Base-by-base conservation (phyloP, 1,140 invertebrate species). In the Drosophila nasuta region DNA sequence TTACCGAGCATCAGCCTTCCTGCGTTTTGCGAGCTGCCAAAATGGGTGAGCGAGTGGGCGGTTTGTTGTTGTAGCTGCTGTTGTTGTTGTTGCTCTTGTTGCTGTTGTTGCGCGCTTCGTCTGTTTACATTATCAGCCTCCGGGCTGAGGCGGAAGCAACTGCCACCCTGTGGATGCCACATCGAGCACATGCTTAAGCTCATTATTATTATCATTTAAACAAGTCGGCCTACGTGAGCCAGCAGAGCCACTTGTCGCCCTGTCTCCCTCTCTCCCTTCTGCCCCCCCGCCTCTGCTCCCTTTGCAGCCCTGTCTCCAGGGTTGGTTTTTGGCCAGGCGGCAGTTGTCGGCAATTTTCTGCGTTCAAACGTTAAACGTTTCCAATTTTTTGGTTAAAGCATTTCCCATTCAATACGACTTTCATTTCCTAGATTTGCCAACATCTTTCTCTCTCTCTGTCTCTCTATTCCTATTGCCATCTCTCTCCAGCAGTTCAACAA, bases 181-280 rank as follows among this genome's bases (percentile, higher is more conserved):
- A 57, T 41, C 46, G 79, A 76, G 79, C 86, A 90, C 76, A 90
- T 90, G 86, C 86, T 91, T 90, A 90, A 86, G 86, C 86, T 90
- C 86, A 90, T 90, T 90, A 90, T 90, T 90, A 80, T 90, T 90
- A 80, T 80, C 86, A 81, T 90, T 90, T 90, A 90, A 90, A 86
- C 76, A 90, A 91, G 86, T 90, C 76, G 63, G 72, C 51, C 73
- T 88, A 82, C 83, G 82, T 87, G 82, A 51, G 76, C 71, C 71
- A 41, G 33, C 41, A n/a, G 38, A 74, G 59, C 63, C 83, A 87
- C 83, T 88, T 89, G 77, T 77, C 67, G 43, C 45, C n/a, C 11
- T n/a, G 38, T 11, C n/a, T 7, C 13, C n/a, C 11, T n/a, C 30
- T 11, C n/a, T 6, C 13, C 11, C 20, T 25, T 8, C 1, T 30